Percentiles rank a stretch among this genome's conserved stretches.
Evolutionary conservation across 2,113 vertebrate species (phyloP).

Genomic region (Lamprotornis superbus): DNA sequence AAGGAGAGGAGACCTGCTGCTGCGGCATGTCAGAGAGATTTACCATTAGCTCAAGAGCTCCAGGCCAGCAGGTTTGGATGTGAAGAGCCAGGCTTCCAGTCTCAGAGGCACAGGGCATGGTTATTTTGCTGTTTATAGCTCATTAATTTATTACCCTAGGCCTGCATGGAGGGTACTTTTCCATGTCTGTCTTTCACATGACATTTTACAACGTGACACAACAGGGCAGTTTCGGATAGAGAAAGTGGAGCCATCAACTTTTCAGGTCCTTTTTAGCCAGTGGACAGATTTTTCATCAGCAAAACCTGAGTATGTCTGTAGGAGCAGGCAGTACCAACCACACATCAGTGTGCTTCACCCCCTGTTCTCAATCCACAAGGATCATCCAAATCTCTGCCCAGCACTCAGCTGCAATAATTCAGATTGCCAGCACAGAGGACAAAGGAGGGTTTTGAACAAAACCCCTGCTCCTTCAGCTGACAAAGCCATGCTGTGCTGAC

Average conservation of each 20-base stretch:
- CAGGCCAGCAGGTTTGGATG: neutral
- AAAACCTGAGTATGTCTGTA: neutral
- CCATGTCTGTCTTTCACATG: neutral
- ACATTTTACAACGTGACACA: neutral
- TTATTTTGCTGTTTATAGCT: slow-evolving; percentile 1
- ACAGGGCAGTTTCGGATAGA: neutral
- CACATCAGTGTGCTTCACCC: neutral
- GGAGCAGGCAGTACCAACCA: neutral
- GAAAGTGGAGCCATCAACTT: neutral
- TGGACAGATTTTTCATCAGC: neutral
- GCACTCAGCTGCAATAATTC: neutral
- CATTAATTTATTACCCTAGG: slow-evolving; percentile 34
- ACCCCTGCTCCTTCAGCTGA: neutral
- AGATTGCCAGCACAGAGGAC: neutral
- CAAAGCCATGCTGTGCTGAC: neutral
- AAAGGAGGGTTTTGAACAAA: neutral
- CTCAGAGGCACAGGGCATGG: neutral
- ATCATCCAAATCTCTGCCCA: neutral
- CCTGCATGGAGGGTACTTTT: neutral
- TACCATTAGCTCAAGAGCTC: neutral
- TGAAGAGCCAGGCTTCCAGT: neutral
- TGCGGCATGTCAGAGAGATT: neutral
- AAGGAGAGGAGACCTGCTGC: neutral
- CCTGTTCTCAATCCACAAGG: neutral
- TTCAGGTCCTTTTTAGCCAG: neutral